A percentile compares a stretch with the other conserved stretches of the same genome.
These are phyloP conservation scores for Chionomys nivalis DNA, from an alignment of 2,113 vertebrate genomes.

Conservation along the genomic window DNA sequence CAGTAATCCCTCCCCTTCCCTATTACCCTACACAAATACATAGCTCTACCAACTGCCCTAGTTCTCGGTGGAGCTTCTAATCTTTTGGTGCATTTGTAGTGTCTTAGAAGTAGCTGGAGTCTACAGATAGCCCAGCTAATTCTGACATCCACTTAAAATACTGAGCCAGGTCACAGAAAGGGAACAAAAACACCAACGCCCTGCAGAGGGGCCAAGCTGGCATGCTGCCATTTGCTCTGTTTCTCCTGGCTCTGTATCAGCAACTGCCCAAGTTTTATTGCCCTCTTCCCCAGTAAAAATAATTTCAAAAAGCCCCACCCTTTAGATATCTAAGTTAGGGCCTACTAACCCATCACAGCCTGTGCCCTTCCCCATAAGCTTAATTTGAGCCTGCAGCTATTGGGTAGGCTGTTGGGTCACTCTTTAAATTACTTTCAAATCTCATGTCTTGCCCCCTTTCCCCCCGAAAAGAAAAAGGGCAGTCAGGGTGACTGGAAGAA, in stretches of 20 bases:
- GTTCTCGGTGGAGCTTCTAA: constrained; percentile 74
- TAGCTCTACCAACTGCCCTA: constrained; percentile 67
- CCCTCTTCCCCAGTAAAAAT: constrained; percentile 38
- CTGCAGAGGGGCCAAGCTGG: constrained; percentile 64
- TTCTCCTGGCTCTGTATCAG: constrained; percentile 70
- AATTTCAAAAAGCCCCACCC: constrained; percentile 26
- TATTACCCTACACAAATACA: constrained; percentile 39
- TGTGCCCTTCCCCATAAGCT: constrained; percentile 52
- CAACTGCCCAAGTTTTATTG: constrained; percentile 50
- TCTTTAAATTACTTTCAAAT: constrained; percentile 38
- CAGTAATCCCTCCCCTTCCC: constrained; percentile 50
- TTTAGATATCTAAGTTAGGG: constrained; percentile 34
- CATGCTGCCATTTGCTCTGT: constrained; percentile 66
- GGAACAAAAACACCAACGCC: constrained; percentile 69
- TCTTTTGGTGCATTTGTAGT: constrained; percentile 78
- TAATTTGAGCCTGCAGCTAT: constrained; percentile 54
- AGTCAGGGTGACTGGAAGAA: constrained; percentile 40
- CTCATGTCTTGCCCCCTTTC: constrained; percentile 25
- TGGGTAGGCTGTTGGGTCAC: constrained; percentile 21
- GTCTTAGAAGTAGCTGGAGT: constrained; percentile 56
- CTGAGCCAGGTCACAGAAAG: constrained; percentile 71
- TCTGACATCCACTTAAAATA: constrained; percentile 59
- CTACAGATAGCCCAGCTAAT: constrained; percentile 57
- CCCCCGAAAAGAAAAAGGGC: constrained; percentile 2
- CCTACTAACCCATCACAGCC: constrained; percentile 30